Evolutionary conservation across 2,113 vertebrate species (phyloP).

Genomic region (Eulacestoma nigropectus): DNA sequence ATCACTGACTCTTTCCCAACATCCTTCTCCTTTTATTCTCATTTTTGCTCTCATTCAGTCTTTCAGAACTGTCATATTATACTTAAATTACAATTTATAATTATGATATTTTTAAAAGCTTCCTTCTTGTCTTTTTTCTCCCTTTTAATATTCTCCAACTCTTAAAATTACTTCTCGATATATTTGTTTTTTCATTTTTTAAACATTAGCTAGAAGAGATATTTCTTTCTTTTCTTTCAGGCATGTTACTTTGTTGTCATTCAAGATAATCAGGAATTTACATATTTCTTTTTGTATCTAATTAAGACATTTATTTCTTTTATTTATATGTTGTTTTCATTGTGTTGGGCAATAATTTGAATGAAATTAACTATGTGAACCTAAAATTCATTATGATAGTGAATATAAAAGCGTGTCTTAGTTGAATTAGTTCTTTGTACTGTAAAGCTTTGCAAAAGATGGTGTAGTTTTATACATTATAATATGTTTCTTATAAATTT

Average conservation of each 20-base stretch:
- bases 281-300: not conserved
- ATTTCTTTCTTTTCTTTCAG: not conserved
- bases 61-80: not conserved
- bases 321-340: not conserved
- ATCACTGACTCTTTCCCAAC: not conserved
- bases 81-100: not conserved
- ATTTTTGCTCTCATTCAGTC: not conserved
- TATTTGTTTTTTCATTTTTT: not conserved
- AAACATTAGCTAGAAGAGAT: not conserved
- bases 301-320: not conserved
- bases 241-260: not conserved
- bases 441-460: not conserved
- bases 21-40: not conserved
- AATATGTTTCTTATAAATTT: not conserved
- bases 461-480: not conserved
- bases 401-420: not conserved
- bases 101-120: not conserved
- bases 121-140: fast-evolving
- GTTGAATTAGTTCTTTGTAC: not conserved
- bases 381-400: not conserved
- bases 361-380: not conserved
- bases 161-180: not conserved
- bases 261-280: not conserved
- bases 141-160: not conserved
- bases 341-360: not conserved